Conservation (phyloP, 2,113 vertebrate species). For the Leucopsar rothschildi region DNA sequence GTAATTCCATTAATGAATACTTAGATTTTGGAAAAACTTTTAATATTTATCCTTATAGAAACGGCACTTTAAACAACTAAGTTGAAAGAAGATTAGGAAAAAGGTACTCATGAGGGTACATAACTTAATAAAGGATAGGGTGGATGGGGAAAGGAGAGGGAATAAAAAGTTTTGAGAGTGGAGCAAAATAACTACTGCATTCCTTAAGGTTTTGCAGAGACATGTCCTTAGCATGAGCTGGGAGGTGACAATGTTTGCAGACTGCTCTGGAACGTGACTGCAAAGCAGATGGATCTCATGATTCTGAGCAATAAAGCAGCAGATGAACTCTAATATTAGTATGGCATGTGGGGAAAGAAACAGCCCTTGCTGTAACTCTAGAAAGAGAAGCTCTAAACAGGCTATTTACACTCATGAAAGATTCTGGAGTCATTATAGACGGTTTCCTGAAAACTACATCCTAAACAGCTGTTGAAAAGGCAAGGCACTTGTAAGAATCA, state of each 20-base stretch:
- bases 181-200: not conserved
- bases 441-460: not conserved
- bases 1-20: not conserved
- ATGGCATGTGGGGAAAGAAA: not conserved
- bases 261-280: not conserved
- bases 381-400: not conserved
- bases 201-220: not conserved
- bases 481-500: not conserved
- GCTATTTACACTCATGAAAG: not conserved
- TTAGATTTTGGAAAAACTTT: not conserved
- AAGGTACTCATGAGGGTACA: not conserved
- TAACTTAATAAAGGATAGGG: not conserved
- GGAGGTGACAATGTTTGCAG: not conserved
- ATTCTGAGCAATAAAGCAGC: constrained; percentile 1
- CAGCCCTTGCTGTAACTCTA: not conserved
- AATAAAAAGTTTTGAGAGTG: not conserved
- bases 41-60: not conserved
- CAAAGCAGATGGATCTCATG: not conserved
- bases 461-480: not conserved
- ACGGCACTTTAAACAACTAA: not conserved
- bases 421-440: not conserved
- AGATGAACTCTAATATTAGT: constrained; percentile 42
- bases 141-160: not conserved
- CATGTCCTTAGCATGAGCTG: not conserved
- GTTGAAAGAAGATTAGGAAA: not conserved